Percentiles rank a stretch among this genome's conserved stretches.
phyloP scores from a whole-genome alignment of 1,140 invertebrate species.

The Pararge aegeria region DNA sequence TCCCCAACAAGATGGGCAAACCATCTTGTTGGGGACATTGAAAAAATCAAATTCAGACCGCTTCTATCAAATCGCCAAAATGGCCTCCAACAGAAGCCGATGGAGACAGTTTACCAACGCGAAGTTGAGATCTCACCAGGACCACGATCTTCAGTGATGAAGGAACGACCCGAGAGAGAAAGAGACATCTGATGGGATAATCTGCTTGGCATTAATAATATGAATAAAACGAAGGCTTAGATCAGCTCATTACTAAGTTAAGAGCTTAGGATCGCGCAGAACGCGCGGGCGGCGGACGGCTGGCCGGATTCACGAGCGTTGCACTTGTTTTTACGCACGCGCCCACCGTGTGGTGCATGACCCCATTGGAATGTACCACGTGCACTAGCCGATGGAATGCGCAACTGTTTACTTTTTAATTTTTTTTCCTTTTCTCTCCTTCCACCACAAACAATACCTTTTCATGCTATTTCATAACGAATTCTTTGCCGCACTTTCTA shows the following conservation, averaged over 20 bases:
- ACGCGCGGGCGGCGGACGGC: slow-evolving; percentile 12
- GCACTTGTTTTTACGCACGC: slow-evolving; percentile 71
- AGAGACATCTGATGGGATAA: too few species aligned
- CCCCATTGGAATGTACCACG: slow-evolving; percentile 74
- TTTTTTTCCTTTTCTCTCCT: slow-evolving; percentile 36
- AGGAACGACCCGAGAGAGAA: too few species aligned
- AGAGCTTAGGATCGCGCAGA: not conserved
- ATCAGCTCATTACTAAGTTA: not conserved
- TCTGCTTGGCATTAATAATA: too few species aligned
- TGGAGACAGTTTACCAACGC: too few species aligned
- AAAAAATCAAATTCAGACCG: too few species aligned
- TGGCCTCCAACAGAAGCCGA: too few species aligned
- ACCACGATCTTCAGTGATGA: too few species aligned
- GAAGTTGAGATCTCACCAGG: too few species aligned
- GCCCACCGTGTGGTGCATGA: slow-evolving; percentile 69
- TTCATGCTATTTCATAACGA: slow-evolving; percentile 47
- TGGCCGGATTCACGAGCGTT: slow-evolving; percentile 37
- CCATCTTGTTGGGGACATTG: too few species aligned
- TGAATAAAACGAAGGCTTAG: not conserved
- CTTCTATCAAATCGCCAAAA: too few species aligned
- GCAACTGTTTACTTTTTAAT: slow-evolving; percentile 74
- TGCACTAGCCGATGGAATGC: slow-evolving; percentile 73
- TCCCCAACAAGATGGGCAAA: too few species aligned
- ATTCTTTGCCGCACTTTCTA: slow-evolving; percentile 24
- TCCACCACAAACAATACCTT: slow-evolving; percentile 67